These are phyloP conservation scores for Tortrix viridana DNA, from an alignment of 2,888 invertebrate species.

Conservation along the genomic window DNA sequence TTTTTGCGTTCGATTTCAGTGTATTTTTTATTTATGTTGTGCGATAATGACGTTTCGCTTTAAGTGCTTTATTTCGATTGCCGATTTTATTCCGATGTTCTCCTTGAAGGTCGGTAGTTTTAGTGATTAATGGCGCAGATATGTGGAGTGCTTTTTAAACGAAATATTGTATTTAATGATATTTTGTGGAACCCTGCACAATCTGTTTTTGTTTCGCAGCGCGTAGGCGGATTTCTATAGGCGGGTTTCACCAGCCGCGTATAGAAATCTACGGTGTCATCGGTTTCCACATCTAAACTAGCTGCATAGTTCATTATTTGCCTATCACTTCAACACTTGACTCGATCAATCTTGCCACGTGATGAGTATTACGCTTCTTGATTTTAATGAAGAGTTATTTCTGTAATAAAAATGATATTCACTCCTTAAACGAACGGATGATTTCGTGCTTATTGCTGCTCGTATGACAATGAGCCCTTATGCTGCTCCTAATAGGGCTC, in stretches of 20 bases:
- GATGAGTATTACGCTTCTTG: conserved; percentile 46
- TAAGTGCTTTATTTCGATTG: conserved; percentile 85
- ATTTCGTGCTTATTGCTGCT: conserved; percentile 51
- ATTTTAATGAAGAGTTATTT: conserved; percentile 52
- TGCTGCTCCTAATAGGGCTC: conserved; percentile 49
- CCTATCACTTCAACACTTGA: conserved; percentile 57
- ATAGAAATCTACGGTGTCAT: conserved; percentile 50
- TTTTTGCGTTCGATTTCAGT: conserved; percentile 82
- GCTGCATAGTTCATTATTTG: conserved; percentile 51
- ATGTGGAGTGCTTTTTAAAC: conserved; percentile 83
- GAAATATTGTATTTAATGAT: conserved; percentile 83
- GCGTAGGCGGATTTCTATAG: conserved; percentile 64
- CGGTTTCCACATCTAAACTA: conserved; percentile 59
- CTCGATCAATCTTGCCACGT: conserved; percentile 45
- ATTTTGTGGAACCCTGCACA: conserved; percentile 73
- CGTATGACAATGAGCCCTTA: conserved; percentile 54
- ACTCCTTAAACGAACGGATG: conserved; percentile 49
- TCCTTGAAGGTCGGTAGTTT: conserved; percentile 82
- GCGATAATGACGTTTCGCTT: conserved; percentile 84
- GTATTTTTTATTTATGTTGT: conserved; percentile 81
- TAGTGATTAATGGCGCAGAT: conserved; percentile 83
- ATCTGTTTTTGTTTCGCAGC: conserved; percentile 66
- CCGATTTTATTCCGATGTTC: conserved; percentile 83
- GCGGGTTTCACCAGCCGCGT: conserved; percentile 49
- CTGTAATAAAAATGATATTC: conserved; percentile 54